Evolutionary conservation across 2,113 vertebrate species (phyloP).

Genomic region (Terrapene triunguis): DNA sequence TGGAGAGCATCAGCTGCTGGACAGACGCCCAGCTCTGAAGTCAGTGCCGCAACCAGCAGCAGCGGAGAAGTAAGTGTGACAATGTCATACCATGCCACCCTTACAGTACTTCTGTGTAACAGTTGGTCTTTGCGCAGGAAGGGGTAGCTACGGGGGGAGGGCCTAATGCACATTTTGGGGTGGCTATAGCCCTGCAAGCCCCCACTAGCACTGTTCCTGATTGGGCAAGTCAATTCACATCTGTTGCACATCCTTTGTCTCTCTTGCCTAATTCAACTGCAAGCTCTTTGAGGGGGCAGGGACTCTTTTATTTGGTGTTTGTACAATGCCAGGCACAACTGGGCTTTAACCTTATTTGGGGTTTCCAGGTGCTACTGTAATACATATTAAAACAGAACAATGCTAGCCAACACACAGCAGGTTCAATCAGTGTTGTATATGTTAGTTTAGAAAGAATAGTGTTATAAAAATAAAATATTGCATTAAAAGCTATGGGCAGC

Average conservation of each 20-base stretch:
- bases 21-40: too few species aligned
- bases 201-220: not conserved
- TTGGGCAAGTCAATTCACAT: not conserved
- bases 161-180: too few species aligned
- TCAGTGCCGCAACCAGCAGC: too few species aligned
- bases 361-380: not conserved
- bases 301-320: not conserved
- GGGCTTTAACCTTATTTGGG: not conserved
- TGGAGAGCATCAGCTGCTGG: too few species aligned
- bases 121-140: too few species aligned
- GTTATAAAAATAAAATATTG: not conserved
- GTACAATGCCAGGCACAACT: not conserved
- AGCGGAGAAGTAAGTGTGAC: too few species aligned
- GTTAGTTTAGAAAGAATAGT: not conserved
- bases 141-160: too few species aligned
- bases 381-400: not conserved
- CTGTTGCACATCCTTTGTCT: not conserved
- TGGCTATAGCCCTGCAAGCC: too few species aligned
- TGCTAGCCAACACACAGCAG: rapidly evolving
- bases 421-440: rapidly evolving
- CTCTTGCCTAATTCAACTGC: not conserved
- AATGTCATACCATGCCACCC: too few species aligned
- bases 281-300: not conserved
- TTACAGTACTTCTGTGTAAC: too few species aligned
- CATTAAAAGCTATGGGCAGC: not conserved